A percentile compares a stretch with the other conserved stretches of the same genome.
Evolutionary conservation across 2,113 vertebrate species (phyloP).

Genomic region (Zosterops borbonicus): DNA sequence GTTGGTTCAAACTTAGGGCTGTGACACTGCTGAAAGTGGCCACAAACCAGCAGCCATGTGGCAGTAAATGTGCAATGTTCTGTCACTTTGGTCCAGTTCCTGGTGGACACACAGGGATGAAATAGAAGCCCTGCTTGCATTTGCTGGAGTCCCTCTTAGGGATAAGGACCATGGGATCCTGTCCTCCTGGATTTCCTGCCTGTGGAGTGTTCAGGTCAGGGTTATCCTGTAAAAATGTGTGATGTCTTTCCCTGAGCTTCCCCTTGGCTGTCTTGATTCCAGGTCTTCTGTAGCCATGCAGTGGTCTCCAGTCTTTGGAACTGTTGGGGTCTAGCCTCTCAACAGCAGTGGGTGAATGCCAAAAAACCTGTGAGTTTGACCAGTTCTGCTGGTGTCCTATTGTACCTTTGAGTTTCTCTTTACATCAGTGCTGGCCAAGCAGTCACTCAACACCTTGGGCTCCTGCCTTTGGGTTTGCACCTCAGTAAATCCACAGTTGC

Average conservation of each 20-base stretch:
- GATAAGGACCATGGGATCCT: background rate
- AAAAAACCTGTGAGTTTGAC: background rate
- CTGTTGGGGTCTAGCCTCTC: background rate
- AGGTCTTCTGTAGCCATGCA: background rate
- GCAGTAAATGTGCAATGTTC: background rate
- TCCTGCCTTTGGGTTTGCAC: background rate
- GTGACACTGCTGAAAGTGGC: background rate
- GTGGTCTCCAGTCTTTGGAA: background rate
- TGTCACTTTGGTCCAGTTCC: background rate
- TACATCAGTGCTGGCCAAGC: background rate
- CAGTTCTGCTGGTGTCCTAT: accelerated
- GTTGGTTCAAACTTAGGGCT: background rate
- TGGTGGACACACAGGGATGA: accelerated
- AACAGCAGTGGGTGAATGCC: background rate
- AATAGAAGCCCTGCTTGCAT: background rate
- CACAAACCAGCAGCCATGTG: background rate
- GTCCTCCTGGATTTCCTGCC: background rate
- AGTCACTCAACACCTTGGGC: background rate
- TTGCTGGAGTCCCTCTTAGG: background rate
- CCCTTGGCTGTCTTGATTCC: background rate
- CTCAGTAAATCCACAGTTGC: background rate
- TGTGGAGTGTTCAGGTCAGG: accelerated
- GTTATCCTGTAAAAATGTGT: accelerated
- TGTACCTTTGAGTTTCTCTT: background rate
- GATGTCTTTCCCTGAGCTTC: accelerated